Conservation (phyloP, 2,888 invertebrate genomes). For the Adineta ricciae region DNA sequence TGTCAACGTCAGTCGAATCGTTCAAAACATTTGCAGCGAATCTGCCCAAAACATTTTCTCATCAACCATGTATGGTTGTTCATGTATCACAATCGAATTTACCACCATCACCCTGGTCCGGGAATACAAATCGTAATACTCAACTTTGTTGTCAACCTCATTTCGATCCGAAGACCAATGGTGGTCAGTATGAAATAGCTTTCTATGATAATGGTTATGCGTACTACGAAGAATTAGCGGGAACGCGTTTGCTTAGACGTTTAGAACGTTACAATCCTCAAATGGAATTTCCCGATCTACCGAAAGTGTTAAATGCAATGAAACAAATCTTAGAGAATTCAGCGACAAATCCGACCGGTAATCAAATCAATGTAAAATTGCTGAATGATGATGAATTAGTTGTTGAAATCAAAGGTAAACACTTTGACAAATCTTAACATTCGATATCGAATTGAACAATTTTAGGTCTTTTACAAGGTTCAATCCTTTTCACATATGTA, state of each 20-base stretch:
- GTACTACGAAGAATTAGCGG: not conserved
- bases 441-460: not conserved
- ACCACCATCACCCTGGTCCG: not conserved
- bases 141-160: not conserved
- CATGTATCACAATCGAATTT: not conserved
- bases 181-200: not conserved
- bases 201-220: constrained; percentile 18
- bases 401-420: not conserved
- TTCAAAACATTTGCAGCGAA: not conserved
- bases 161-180: not conserved
- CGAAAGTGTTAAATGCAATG: not conserved
- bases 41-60: not conserved
- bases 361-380: not conserved
- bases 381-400: not conserved
- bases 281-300: not conserved
- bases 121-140: not conserved
- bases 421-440: not conserved
- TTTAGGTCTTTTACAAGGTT: not conserved
- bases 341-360: not conserved
- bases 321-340: not conserved
- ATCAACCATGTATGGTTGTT: not conserved
- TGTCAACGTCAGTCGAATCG: not conserved
- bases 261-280: not conserved
- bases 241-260: not conserved
- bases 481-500: not conserved